Evolutionary conservation across 2,888 invertebrate species (phyloP).

Genomic region (Meliscaeva auricollis): DNA sequence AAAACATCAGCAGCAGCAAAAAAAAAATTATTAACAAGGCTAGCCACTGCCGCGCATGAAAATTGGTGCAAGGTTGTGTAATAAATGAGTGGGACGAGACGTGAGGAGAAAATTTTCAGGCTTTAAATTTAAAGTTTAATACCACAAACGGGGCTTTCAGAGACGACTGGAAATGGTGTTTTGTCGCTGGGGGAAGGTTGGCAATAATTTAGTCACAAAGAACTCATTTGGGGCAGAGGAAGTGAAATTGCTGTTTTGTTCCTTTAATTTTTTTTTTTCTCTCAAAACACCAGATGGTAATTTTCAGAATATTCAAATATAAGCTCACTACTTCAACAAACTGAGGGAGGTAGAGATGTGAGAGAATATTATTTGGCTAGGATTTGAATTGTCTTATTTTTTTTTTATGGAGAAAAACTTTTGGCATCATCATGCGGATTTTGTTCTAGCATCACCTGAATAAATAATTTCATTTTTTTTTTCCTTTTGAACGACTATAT

Average conservation of each 20-base stretch:
- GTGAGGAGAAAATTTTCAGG: conserved; percentile 11
- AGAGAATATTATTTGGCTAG: conserved; percentile 13
- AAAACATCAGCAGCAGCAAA: conserved; percentile 4
- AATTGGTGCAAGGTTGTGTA: conserved; percentile 73
- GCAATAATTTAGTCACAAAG: conserved; percentile 54
- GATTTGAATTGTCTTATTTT: conserved; percentile 9
- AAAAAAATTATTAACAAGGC: conserved; percentile 42
- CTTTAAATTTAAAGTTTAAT: conserved; percentile 67
- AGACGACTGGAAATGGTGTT: conserved; percentile 22
- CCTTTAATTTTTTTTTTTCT: neutral
- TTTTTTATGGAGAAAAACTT: conserved; percentile 25
- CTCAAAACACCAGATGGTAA: conserved; percentile 64
- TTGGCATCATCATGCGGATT: conserved; percentile 56
- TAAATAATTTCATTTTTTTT: conserved; percentile 36
- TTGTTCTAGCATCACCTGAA: conserved; percentile 64
- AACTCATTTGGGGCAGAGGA: conserved; percentile 36
- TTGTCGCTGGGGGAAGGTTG: conserved; percentile 32
- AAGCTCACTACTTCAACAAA: conserved; percentile 21
- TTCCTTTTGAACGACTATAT: neutral
- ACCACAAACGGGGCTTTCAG: conserved; percentile 19
- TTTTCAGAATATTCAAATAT: conserved; percentile 54
- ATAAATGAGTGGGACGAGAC: conserved; percentile 49
- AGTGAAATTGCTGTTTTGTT: conserved; percentile 27
- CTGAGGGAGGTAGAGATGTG: neutral
- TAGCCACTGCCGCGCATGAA: conserved; percentile 49